These are phyloP conservation scores for Eucidaris tribuloides DNA, from an alignment of 35 echinoderm and acorn worm genomes.

Conservation along the genomic window DNA sequence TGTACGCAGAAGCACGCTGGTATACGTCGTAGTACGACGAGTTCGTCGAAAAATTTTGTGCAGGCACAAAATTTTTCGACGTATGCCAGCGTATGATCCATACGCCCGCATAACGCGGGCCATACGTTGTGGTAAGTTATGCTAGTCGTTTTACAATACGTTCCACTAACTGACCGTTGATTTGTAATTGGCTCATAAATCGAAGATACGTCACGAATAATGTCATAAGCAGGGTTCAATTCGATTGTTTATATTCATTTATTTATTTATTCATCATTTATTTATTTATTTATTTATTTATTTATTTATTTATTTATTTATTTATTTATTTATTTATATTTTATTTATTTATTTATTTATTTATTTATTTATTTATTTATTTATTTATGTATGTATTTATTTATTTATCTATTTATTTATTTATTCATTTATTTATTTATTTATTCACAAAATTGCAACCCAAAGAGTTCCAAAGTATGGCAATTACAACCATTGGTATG, in stretches of 20 bases:
- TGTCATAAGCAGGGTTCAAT: too few species aligned
- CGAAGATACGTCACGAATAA: too few species aligned
- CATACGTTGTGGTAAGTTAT: background rate
- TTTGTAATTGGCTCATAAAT: background rate
- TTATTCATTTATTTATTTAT: background rate
- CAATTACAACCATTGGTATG: too few species aligned
- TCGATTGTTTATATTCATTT: too few species aligned
- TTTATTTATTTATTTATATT: background rate
- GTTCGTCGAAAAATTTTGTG: too few species aligned
- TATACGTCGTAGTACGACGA: too few species aligned
- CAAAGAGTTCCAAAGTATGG: too few species aligned
- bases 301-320: background rate
- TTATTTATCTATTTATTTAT: background rate
- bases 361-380: background rate
- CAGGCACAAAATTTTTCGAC: too few species aligned
- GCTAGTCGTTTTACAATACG: background rate
- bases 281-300: background rate
- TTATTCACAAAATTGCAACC: too few species aligned
- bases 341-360: background rate
- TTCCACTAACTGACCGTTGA: background rate
- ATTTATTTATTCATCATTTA: background rate
- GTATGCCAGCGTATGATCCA: background rate
- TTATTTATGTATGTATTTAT: background rate
- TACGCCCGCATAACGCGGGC: background rate
- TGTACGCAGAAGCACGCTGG: too few species aligned